Conservation (phyloP, 1,140 invertebrate genomes). For the Sycophila sp. region DNA sequence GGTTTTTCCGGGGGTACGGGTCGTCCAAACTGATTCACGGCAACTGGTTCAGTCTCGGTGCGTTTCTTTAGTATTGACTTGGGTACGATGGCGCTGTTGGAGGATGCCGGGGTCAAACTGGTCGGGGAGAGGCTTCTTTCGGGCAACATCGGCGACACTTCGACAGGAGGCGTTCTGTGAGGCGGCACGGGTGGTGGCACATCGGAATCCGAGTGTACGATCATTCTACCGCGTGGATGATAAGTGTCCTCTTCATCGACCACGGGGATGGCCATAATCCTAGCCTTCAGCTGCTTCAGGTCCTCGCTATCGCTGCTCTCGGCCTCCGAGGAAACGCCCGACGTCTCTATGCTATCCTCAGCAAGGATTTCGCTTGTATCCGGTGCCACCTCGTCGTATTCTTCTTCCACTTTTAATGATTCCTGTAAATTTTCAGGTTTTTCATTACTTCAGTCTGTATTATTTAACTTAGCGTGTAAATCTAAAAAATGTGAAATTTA, state of each 20-base stretch:
- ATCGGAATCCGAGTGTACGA: constrained; percentile 43
- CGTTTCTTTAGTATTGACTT: constrained; percentile 79
- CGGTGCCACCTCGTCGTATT: constrained; percentile 50
- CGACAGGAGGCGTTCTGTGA: constrained; percentile 28
- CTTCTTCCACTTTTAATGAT: constrained; percentile 43
- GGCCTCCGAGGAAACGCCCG: constrained; percentile 63
- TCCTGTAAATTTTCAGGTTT: not conserved
- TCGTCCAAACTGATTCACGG: constrained; percentile 52
- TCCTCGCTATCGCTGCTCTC: constrained; percentile 63
- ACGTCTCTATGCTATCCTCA: constrained; percentile 50
- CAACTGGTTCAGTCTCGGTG: constrained; percentile 53
- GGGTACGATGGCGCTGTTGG: constrained; percentile 74
- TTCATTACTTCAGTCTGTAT: not conserved
- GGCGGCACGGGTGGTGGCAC: constrained; percentile 29
- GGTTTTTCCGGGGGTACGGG: constrained; percentile 56
- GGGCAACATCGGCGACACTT: constrained; percentile 28
- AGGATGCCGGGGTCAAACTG: constrained; percentile 63
- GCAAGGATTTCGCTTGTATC: constrained; percentile 38
- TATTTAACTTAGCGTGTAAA: no score
- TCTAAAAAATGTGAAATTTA: no score
- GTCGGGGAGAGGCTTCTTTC: constrained; percentile 19
- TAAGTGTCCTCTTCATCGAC: constrained; percentile 75
- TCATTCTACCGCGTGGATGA: constrained; percentile 68
- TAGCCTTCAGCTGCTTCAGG: constrained; percentile 68
- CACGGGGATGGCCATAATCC: constrained; percentile 62